Percentiles rank a stretch among this genome's conserved stretches.
Conservation (phyloP, 2,113 vertebrate genomes). For the Paratilapia polleni region DNA sequence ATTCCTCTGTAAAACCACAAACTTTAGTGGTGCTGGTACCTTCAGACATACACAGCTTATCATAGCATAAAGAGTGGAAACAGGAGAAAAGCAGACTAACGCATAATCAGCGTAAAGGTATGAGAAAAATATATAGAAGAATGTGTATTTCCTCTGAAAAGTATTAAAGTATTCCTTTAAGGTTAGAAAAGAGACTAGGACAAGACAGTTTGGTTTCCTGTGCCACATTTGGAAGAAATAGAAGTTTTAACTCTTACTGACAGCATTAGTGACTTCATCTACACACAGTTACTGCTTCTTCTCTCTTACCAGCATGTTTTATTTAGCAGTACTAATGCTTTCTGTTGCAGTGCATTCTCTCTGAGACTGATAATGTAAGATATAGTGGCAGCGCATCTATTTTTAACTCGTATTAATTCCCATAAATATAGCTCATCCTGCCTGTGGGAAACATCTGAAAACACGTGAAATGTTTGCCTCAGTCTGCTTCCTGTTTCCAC, state of each 20-base stretch:
- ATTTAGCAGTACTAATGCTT: fast-evolving
- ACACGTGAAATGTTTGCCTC: background rate
- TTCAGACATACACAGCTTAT: no score
- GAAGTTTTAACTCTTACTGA: background rate
- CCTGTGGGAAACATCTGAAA: fast-evolving
- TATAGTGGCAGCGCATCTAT: fast-evolving
- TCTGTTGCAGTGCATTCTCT: background rate
- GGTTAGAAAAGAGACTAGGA: background rate
- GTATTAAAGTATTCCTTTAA: background rate
- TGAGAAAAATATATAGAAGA: background rate
- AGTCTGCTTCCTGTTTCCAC: background rate
- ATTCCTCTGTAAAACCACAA: no score
- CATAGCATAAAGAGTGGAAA: no score
- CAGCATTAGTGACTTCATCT: background rate
- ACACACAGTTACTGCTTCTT: fast-evolving
- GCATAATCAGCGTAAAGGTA: no score
- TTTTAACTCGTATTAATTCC: fast-evolving
- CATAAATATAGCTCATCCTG: background rate
- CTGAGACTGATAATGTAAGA: background rate
- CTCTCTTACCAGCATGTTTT: fast-evolving
- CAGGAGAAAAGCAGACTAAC: no score
- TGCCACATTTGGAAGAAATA: background rate
- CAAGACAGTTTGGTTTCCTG: background rate
- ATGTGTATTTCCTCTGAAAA: background rate
- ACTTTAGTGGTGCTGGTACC: no score